Conservation (phyloP, 2,113 vertebrate genomes). For the Monopterus albus region DNA sequence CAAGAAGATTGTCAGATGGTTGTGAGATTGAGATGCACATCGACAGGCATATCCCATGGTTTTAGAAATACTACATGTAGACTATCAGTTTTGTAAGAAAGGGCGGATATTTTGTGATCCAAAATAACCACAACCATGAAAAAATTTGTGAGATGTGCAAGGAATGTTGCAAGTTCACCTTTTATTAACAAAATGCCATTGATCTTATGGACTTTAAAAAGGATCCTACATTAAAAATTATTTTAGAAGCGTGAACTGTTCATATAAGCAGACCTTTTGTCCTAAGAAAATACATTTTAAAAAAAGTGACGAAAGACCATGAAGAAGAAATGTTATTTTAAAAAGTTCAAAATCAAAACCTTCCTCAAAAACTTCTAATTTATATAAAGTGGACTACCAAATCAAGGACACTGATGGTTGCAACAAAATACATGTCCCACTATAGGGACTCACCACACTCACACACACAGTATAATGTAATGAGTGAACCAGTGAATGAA, state of each 20-base stretch:
- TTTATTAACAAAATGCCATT: slow-evolving; percentile 69
- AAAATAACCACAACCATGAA: slow-evolving; percentile 52
- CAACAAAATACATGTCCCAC: slow-evolving; percentile 70
- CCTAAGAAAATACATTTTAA: slow-evolving; percentile 77
- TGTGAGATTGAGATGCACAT: too few species aligned
- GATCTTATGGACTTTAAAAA: slow-evolving; percentile 68
- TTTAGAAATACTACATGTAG: slow-evolving; percentile 72
- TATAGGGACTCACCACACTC: slow-evolving; percentile 51
- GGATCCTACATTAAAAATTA: slow-evolving; percentile 59
- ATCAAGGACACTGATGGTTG: slow-evolving; percentile 84
- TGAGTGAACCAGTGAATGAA: slow-evolving; percentile 60
- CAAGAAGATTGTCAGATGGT: too few species aligned
- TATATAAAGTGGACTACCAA: slow-evolving; percentile 79
- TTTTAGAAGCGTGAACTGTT: slow-evolving; percentile 66
- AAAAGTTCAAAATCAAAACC: slow-evolving; percentile 65
- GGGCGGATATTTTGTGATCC: slow-evolving; percentile 48
- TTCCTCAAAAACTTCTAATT: slow-evolving; percentile 74
- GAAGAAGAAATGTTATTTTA: slow-evolving; percentile 71
- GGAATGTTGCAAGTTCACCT: slow-evolving; percentile 77
- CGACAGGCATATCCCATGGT: slow-evolving; percentile 82
- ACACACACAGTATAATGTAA: slow-evolving; percentile 20
- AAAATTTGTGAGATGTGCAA: slow-evolving; percentile 67
- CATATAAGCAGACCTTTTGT: slow-evolving; percentile 72
- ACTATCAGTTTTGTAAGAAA: slow-evolving; percentile 55
- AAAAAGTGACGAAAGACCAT: slow-evolving; percentile 73